Percentiles rank a stretch among this genome's conserved stretches.
Evolutionary conservation across 2,113 vertebrate species (phyloP).

Genomic region (Fregetta grallaria): DNA sequence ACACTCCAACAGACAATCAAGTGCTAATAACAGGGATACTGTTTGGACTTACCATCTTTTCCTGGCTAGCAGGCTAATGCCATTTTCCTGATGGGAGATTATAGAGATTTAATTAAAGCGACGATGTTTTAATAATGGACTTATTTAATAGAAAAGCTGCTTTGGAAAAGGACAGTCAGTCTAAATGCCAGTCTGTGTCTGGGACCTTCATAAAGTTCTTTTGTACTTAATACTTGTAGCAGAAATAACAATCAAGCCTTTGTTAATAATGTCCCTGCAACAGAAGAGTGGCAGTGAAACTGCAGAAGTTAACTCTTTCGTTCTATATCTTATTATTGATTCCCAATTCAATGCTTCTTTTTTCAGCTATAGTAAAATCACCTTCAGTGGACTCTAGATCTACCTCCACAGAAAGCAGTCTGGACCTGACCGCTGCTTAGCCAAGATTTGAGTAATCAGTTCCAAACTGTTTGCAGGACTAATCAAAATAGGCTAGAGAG

Average conservation of each 20-base stretch:
- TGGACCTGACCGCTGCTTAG: background rate
- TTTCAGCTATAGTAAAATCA: background rate
- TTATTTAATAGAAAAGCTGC: constrained; percentile 34
- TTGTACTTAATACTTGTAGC: background rate
- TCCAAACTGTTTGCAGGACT: background rate
- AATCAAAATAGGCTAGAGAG: background rate
- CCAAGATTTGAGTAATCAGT: background rate
- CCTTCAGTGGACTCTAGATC: background rate
- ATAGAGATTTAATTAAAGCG: constrained; percentile 56
- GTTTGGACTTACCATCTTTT: constrained; percentile 8
- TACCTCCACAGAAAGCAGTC: background rate
- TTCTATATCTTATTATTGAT: background rate
- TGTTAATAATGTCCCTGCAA: constrained; percentile 21
- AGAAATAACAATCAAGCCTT: constrained; percentile 48
- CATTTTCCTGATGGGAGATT: constrained; percentile 46
- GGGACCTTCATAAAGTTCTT: constrained; percentile 23
- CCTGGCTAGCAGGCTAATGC: constrained; percentile 2
- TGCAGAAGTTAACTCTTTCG: constrained; percentile 28
- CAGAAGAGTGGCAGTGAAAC: background rate
- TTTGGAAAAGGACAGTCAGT: constrained; percentile 44
- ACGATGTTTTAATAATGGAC: constrained; percentile 23
- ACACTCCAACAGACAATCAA: background rate
- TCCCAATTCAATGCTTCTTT: background rate
- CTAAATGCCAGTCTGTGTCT: constrained; percentile 31
- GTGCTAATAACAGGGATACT: background rate